Base-by-base conservation (phyloP, 2,113 vertebrate genomes). In the Takifugu flavidus region DNA sequence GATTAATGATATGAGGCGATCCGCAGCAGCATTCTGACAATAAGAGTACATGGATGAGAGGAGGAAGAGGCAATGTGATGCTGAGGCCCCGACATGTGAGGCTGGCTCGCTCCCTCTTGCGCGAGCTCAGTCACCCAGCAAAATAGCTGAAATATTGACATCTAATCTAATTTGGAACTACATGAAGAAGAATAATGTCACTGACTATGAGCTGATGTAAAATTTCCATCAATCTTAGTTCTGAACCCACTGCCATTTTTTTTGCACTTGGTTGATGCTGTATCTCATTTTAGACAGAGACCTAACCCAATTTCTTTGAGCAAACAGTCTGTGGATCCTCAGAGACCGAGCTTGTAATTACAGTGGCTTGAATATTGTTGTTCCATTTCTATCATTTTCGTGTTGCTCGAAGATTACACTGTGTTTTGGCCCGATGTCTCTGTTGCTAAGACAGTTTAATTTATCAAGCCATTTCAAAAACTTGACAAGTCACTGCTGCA, bases 1-100 rank as follows among this genome's bases (percentile, higher is more conserved):
- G 88, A 93, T 89, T 87, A 75, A 86, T 84, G 87, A 89, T 90
- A 77, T 73, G 89, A 75, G 74, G 77, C 82, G 87, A 85, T 66
- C 75, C 81, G 78, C 43, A 72, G 85, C 70, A 81, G 71, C 84
- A 86, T 89, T 88, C 82, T 86, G 79, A 88, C 88, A 91, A 88
- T 88, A 80, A 82, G 73, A 77, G 80, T 39, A 62, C 75, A 85
- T 71, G 61, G 79, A 86, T 79, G 73, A 80, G 69, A 70, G 54
- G 65, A 73, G 68, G 58, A 53, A 61, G 63, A 80, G 59, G 61
- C 60, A 67, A 79, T 72, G 55, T 45, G 81, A 70, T 39, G 2
- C 56, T 63, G 53, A 62, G 5, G 53, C 12, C 59, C 52, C 29
- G 10, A 61, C 59, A 84, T 70, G 63, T 55, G 72, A 59, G 64